phyloP scores from a whole-genome alignment of 2,113 vertebrate genomes.

The Narcine bancroftii region DNA sequence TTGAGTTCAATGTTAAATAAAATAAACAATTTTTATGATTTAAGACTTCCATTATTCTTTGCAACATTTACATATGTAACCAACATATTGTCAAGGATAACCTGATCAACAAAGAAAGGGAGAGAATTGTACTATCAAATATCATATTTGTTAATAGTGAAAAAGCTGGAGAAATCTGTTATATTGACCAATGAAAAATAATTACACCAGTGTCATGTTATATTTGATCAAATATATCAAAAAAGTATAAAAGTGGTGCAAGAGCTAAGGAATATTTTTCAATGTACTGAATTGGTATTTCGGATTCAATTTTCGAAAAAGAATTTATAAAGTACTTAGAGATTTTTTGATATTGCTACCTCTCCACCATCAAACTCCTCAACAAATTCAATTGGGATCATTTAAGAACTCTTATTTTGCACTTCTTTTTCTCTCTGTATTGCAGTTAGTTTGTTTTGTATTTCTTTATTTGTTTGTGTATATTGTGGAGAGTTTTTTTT shows the following conservation, averaged over 20 bases:
- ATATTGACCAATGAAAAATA: background rate
- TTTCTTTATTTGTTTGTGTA: too few relatives aligned
- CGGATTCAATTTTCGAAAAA: background rate
- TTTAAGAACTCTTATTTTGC: too few relatives aligned
- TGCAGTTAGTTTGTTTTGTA: too few relatives aligned
- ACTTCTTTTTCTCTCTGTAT: too few relatives aligned
- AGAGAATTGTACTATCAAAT: background rate
- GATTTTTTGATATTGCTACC: too few relatives aligned
- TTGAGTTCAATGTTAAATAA: background rate
- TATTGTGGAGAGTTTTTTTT: too few relatives aligned
- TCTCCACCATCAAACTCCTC: too few relatives aligned
- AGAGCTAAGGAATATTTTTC: background rate
- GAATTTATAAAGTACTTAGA: background rate
- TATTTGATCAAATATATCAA: background rate
- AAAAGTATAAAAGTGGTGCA: background rate
- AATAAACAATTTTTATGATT: background rate
- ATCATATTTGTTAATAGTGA: background rate
- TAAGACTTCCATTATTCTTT: background rate
- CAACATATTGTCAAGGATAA: background rate
- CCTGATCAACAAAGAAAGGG: background rate
- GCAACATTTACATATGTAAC: too few relatives aligned
- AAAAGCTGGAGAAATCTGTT: background rate
- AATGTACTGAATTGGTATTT: background rate
- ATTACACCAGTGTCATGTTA: background rate
- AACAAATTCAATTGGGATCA: too few relatives aligned